A percentile compares a stretch with the other conserved stretches of the same genome.
Evolutionary conservation across 2,888 invertebrate genomes (phyloP).

Genomic region (Strigamia maritima): DNA sequence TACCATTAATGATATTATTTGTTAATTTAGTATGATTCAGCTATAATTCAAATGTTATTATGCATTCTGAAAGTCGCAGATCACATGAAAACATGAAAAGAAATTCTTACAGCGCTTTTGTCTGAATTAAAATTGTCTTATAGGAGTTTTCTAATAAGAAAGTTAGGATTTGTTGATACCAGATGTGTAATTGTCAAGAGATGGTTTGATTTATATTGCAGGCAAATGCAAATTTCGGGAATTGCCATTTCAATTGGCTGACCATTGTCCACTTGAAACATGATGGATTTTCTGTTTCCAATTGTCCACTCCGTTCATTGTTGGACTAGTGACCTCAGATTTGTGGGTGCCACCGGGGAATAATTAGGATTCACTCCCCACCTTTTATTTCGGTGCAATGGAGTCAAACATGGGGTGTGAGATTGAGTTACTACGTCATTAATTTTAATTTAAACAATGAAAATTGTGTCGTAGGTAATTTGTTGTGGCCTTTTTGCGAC

Average conservation of each 20-base stretch:
- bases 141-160: not conserved
- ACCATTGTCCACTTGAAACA: slow-evolving; percentile 25
- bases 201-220: slow-evolving; percentile 24
- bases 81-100: too few species aligned
- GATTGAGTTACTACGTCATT: slow-evolving; percentile 19
- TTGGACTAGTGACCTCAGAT: slow-evolving; percentile 8
- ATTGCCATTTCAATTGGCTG: slow-evolving; percentile 27
- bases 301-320: not conserved
- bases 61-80: too few species aligned
- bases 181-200: slow-evolving; percentile 11
- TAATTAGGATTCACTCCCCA: slow-evolving; percentile 16
- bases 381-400: not conserved
- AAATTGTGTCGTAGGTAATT: not conserved
- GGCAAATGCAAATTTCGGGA: slow-evolving; percentile 6
- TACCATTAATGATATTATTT: too few species aligned
- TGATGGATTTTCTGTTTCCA: slow-evolving; percentile 1
- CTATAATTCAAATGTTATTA: too few species aligned
- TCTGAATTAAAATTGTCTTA: too few species aligned
- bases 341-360: not conserved
- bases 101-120: too few species aligned
- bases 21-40: too few species aligned
- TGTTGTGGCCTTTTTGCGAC: not conserved
- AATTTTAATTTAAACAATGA: not conserved
- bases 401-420: not conserved
- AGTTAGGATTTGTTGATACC: not conserved